Base-by-base conservation (phyloP, 2,888 invertebrate species). In the Noctua comes region DNA sequence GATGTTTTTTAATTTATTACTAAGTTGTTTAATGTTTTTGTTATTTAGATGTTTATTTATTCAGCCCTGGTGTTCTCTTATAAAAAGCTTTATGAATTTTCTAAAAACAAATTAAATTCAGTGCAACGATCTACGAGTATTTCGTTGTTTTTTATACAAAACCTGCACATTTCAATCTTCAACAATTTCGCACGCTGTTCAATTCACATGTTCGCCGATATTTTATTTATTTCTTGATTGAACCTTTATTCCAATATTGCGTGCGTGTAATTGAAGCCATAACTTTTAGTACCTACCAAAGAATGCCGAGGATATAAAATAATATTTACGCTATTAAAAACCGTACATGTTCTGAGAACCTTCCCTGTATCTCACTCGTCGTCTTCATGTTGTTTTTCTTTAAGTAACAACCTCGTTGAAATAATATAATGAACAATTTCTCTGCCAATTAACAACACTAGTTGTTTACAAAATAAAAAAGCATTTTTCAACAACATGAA, bases 241-340 rank as follows among this genome's bases (percentile, higher is more conserved):
- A 82, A 82, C 77, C 86, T 90, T 91, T 91, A 92, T 90, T 86
- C 90, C 85, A 84, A 90, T 90, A 87, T 93, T 91, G 93, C 93
- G 90, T 93, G 93, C 90, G 79, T 86, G 89, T 93, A 93, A 94
- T 94, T 92, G 91, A 90, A 89, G 88, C 85, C 88, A 90, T 93
- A 91, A 90, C 88, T 90, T 89, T 85, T 80, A 77, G 66, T 78
- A 81, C 87, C 89, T 78, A 81, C 88, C 89, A 91, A 93, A 88
- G 89, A 89, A 90, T 88, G 91, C 90, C 89, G 91, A 86, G 64
- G 75, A 74, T 84, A 83, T 88, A 89, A 90, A 90, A 89, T 77
- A 83, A 86, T 88, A 86, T 90, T 86, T 86, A 80, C 78, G 86
- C 80, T 85, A 85, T 86, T 83, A 86, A 89, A 86, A 85, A 86